Percentiles rank a stretch among this genome's conserved stretches.
These are phyloP conservation scores for Monochamus saltuarius DNA, from an alignment of 1,140 invertebrate genomes.

Conservation along the genomic window DNA sequence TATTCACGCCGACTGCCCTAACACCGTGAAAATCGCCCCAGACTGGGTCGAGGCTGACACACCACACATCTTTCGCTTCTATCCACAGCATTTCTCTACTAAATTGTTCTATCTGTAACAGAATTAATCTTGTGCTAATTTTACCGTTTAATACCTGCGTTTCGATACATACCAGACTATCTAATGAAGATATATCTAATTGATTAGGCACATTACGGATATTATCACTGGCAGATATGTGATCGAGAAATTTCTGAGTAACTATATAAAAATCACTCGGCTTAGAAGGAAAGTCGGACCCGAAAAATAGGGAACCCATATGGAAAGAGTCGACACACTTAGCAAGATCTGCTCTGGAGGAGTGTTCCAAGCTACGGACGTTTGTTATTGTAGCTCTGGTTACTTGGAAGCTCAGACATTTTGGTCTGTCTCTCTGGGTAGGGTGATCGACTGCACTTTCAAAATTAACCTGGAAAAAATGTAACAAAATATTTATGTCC, in stretches of 20 bases:
- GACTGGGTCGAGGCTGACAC: conserved; percentile 81
- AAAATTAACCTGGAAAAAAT: conserved; percentile 64
- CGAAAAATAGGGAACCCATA: conserved; percentile 72
- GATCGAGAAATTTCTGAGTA: conserved; percentile 73
- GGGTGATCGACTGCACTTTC: conserved; percentile 69
- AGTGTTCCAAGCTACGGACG: conserved; percentile 67
- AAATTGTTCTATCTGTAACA: conserved; percentile 47
- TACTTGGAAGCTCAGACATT: conserved; percentile 77
- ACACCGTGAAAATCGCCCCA: conserved; percentile 90
- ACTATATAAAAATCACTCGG: conserved; percentile 66
- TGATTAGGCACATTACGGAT: conserved; percentile 40
- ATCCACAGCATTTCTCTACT: conserved; percentile 75
- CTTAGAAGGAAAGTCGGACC: conserved; percentile 70
- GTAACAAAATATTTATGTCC: conserved; percentile 13
- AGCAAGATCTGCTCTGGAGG: conserved; percentile 70
- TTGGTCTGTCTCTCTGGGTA: conserved; percentile 77
- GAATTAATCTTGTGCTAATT: background rate
- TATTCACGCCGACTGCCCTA: conserved; percentile 67
- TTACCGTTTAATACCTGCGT: background rate
- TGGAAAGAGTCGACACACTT: conserved; percentile 73
- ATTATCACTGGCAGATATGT: conserved; percentile 64
- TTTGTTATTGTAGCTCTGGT: conserved; percentile 80
- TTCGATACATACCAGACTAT: conserved; percentile 35
- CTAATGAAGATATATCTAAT: conserved; percentile 37
- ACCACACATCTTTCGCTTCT: conserved; percentile 85